Percentiles rank a stretch among this genome's conserved stretches.
Conservation (phyloP, 2,797 vertebrate genomes). For the Eulemur mongoz region DNA sequence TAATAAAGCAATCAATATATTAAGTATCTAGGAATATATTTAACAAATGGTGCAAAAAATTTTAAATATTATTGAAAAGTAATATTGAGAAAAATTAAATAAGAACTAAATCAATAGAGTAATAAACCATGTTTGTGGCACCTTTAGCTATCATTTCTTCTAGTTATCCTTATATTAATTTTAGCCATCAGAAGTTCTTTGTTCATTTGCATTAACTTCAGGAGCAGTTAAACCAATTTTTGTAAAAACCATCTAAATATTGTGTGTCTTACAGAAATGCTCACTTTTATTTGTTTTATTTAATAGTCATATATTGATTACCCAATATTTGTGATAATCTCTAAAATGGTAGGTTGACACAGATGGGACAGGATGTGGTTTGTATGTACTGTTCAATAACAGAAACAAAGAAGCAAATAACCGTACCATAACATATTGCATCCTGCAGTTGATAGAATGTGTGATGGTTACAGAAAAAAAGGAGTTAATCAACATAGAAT, state of each 20-base stretch:
- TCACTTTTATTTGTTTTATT: not conserved
- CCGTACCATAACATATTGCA: not conserved
- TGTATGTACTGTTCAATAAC: not conserved
- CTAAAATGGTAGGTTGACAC: not conserved
- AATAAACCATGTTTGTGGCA: not conserved
- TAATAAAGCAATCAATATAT: not conserved
- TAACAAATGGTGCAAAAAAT: not conserved
- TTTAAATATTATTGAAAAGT: not conserved
- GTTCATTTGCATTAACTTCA: not conserved
- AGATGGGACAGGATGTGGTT: not conserved
- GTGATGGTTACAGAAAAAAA: not conserved
- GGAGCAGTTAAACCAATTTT: not conserved
- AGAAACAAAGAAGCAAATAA: not conserved
- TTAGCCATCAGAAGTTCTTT: not conserved
- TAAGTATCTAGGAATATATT: not conserved
- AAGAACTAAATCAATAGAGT: not conserved
- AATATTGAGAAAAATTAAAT: not conserved
- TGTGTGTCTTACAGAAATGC: not conserved
- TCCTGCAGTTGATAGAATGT: not conserved
- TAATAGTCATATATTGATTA: not conserved
- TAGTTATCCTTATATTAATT: not conserved
- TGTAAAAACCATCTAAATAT: not conserved
- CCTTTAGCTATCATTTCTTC: not conserved
- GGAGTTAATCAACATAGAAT: not conserved
- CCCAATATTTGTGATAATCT: not conserved